phyloP scores from a whole-genome alignment of 2,113 vertebrate species.

The human region DNA sequence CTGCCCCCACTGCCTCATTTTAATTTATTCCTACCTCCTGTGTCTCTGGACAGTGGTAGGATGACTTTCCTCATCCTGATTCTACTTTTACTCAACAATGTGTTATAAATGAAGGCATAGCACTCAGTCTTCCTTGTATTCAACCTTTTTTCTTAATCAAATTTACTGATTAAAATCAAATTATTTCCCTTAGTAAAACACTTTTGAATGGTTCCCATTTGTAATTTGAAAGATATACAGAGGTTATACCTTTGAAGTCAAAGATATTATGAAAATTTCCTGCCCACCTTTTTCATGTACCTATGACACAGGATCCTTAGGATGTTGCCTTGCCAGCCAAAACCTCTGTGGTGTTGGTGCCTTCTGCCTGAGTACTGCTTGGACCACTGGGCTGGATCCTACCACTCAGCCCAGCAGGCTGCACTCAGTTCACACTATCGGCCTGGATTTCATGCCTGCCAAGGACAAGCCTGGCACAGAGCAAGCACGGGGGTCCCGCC shows the following conservation, averaged over 20 bases:
- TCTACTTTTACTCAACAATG: not conserved
- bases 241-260: not conserved
- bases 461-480: too few relatives aligned
- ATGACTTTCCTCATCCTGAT: not conserved
- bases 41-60: not conserved
- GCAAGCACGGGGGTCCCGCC: too few relatives aligned
- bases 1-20: fast-evolving
- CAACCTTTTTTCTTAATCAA: not conserved
- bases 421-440: too few relatives aligned
- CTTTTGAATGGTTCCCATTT: not conserved
- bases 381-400: too few relatives aligned
- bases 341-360: too few relatives aligned
- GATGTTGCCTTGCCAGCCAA: too few relatives aligned
- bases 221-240: not conserved
- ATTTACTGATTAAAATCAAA: not conserved
- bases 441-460: too few relatives aligned
- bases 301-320: too few relatives aligned
- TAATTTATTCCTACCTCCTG: not conserved
- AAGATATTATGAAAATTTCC: not conserved
- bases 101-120: not conserved
- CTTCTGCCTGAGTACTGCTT: too few relatives aligned
- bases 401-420: too few relatives aligned
- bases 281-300: not conserved
- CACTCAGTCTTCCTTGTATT: not conserved
- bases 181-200: not conserved